These are phyloP conservation scores for Sphaerophoria taeniata DNA, from an alignment of 2,888 invertebrate species.

Conservation along the genomic window DNA sequence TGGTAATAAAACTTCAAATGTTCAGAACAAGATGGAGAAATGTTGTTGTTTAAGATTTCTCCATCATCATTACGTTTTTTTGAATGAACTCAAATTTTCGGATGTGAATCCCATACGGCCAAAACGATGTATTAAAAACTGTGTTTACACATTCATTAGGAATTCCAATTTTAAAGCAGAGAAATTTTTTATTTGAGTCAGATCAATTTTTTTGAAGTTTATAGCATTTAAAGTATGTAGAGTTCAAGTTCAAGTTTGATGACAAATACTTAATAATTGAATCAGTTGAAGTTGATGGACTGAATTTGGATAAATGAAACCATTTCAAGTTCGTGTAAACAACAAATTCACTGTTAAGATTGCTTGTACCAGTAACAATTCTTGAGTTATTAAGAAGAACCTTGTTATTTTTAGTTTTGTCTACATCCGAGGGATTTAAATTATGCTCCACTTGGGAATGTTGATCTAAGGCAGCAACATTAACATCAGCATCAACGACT, in stretches of 20 bases:
- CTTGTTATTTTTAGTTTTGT: too few relatives aligned
- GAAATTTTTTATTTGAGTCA: not conserved
- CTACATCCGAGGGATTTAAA: too few relatives aligned
- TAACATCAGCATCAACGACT: too few relatives aligned
- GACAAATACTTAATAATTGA: not conserved
- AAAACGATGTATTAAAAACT: not conserved
- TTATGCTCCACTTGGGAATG: too few relatives aligned
- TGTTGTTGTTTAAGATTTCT: not conserved
- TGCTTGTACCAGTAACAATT: too few relatives aligned
- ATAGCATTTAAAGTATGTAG: not conserved
- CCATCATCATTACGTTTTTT: not conserved
- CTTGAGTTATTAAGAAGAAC: too few relatives aligned
- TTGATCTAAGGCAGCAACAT: too few relatives aligned
- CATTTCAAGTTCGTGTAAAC: not conserved
- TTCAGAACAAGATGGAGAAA: not conserved
- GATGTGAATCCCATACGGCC: not conserved
- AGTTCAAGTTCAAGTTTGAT: not conserved
- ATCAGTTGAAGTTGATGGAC: not conserved
- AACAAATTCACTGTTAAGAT: not conserved
- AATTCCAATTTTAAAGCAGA: not conserved
- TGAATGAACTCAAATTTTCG: not conserved
- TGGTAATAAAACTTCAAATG: not conserved
- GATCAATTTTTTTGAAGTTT: not conserved
- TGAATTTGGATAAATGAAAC: not conserved
- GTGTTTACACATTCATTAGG: not conserved